Percentiles rank a stretch among this genome's conserved stretches.
Conservation (phyloP, 2,113 vertebrate genomes). For the Speoplatyrhinus poulsoni region DNA sequence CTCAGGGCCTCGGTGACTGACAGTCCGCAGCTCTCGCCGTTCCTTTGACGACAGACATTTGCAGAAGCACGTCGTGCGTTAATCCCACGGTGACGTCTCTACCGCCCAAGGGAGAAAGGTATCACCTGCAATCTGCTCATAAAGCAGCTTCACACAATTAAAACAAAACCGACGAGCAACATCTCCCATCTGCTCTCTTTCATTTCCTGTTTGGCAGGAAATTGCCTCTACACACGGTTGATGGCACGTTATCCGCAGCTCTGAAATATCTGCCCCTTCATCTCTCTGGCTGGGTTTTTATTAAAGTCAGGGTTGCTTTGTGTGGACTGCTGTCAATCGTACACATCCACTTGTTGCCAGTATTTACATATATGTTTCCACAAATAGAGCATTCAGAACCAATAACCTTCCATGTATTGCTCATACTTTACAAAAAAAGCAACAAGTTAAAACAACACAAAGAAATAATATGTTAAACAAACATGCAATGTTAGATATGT, state of each 20-base stretch:
- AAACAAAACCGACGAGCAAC: conserved; percentile 60
- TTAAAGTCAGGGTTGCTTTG: conserved; percentile 19
- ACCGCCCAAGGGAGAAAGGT: conserved; percentile 31
- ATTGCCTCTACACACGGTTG: conserved; percentile 78
- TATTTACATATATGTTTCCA: neutral
- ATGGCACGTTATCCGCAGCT: conserved; percentile 62
- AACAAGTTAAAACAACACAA: no score
- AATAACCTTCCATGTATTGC: no score
- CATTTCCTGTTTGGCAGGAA: conserved; percentile 95
- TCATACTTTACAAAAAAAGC: no score
- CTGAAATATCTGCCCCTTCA: conserved; percentile 52
- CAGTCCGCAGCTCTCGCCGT: neutral
- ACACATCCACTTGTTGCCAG: conserved; percentile 11
- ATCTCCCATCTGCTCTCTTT: conserved; percentile 74
- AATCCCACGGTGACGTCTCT: conserved; percentile 11
- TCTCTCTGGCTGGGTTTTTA: conserved; percentile 22
- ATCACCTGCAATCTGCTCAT: conserved; percentile 74
- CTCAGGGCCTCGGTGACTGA: neutral
- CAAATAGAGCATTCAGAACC: no score
- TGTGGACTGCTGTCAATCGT: neutral
- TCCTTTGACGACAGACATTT: conserved; percentile 49
- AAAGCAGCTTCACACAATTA: conserved; percentile 44
- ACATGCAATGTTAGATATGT: no score
- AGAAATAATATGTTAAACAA: no score
- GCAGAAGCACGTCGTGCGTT: conserved; percentile 8